Conservation (phyloP, 2,113 vertebrate genomes). For the Fregetta grallaria region DNA sequence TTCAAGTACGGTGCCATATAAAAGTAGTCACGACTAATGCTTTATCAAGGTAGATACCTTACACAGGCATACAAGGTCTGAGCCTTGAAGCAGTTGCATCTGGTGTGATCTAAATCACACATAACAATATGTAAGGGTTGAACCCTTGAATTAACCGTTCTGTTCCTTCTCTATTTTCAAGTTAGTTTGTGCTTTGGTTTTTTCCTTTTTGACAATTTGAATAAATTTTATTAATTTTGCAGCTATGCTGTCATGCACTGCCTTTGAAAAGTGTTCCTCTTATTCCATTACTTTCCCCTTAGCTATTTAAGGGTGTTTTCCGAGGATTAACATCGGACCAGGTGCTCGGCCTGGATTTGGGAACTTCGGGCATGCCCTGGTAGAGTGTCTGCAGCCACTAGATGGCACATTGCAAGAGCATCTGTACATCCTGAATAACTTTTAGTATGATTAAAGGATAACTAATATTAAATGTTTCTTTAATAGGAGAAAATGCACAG, state of each 20-base stretch:
- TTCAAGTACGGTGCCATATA: background rate
- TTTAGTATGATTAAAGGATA: conserved; percentile 33
- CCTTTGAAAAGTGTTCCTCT: background rate
- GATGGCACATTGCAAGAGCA: background rate
- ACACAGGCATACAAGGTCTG: background rate
- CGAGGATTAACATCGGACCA: background rate
- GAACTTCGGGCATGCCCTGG: background rate
- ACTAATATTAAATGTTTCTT: conserved; percentile 15
- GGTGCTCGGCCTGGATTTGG: background rate
- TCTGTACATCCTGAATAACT: background rate
- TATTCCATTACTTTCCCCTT: background rate
- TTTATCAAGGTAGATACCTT: background rate
- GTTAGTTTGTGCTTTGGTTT: background rate
- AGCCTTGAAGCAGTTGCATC: background rate
- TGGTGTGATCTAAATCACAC: background rate
- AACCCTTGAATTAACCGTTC: background rate
- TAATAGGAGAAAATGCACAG: conserved; percentile 40
- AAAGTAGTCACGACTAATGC: background rate
- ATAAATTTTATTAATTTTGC: background rate
- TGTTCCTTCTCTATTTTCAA: background rate
- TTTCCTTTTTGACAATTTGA: background rate
- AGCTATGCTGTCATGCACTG: background rate
- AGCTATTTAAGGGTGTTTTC: background rate
- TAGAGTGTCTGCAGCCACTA: background rate
- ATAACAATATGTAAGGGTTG: background rate